A percentile compares a stretch with the other conserved stretches of the same genome.
phyloP scores from a whole-genome alignment of 1,140 invertebrate genomes.

The Drosophila bipectinata region DNA sequence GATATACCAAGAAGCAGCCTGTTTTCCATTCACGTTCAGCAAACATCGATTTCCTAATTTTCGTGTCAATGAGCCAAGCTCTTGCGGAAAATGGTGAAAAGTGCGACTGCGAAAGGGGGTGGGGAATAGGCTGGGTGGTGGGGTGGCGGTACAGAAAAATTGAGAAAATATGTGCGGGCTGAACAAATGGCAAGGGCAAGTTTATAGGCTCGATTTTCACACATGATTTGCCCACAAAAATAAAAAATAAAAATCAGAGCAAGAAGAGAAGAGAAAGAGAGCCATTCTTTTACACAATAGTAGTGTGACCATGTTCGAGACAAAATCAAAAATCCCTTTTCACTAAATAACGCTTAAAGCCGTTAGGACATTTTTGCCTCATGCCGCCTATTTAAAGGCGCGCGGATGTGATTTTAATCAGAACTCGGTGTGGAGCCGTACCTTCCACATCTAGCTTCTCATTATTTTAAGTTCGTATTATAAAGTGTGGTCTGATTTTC shows the following conservation, averaged over 20 bases:
- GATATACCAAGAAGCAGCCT: neutral
- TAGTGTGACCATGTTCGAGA: no score
- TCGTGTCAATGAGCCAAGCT: constrained; percentile 42
- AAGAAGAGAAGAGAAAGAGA: neutral
- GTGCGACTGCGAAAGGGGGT: neutral
- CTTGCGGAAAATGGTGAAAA: neutral
- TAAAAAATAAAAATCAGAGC: neutral
- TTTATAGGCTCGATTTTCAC: constrained; percentile 71
- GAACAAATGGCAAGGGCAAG: constrained; percentile 34
- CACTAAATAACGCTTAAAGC: no score
- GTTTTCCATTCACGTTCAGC: constrained; percentile 45
- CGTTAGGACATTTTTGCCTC: no score
- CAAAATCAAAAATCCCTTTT: no score
- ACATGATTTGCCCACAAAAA: constrained; percentile 53
- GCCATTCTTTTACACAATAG: no score
- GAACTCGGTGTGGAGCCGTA: no score
- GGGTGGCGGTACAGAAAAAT: neutral
- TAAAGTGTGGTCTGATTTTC: no score
- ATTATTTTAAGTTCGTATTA: no score
- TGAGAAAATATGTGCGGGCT: constrained; percentile 5
- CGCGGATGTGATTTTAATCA: no score
- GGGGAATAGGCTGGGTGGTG: no score
- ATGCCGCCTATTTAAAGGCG: no score
- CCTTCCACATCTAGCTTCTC: no score
- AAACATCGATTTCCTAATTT: constrained; percentile 62